Base-by-base conservation (phyloP, 2,888 invertebrate genomes). In the Heliconius ismenius region DNA sequence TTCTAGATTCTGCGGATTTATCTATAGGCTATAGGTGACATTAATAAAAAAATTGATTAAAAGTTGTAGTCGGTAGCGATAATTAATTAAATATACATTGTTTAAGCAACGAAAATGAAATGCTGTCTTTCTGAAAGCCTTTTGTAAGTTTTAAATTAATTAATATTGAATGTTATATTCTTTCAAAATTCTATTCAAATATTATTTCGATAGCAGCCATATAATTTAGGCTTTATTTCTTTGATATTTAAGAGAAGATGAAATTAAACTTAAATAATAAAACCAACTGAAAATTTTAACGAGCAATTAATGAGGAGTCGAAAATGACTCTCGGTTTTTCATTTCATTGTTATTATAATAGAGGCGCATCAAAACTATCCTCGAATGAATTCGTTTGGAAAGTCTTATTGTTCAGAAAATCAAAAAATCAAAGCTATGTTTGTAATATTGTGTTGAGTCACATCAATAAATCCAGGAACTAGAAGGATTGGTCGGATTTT, bases 341-440 rank as follows among this genome's bases (percentile, higher is more conserved):
- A 39, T 62, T 70, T 70, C 73, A 73, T 73, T 73, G 73, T 73
- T 62, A 73, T 63, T 73, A 63, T 73, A 73, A 73, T 62, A 73
- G 43, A 43, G 15, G 26, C 60, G 13, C 11, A 39, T 73, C 26
- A 63, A 62, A 43, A 7, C 26, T 39, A 18, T 18, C 72, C 63
- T 39, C 10, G 26, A 73, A 58, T 39, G 13, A 28, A 39, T 24
- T 39, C 28, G 4, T 73, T 73, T 73, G 26, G 26, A 62, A 73
- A 26, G 28, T 11, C 11, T 39, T 73, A 21, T 73, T 73, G 73
- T 73, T 60, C 26, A 60, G 4, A 24, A 43, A 73, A 62, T 73
- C 13, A 39, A 21, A 39, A 21, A 39, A 7, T 9, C 13, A 58
- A 26, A n/a, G n/a, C n/a, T n/a, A n/a, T n/a, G n/a, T n/a, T 62